Percentiles rank a stretch among this genome's conserved stretches.
Evolutionary conservation across 35 echinoderm and acorn worm genomes (phyloP).

Genomic region (Apostichopus japonicus): DNA sequence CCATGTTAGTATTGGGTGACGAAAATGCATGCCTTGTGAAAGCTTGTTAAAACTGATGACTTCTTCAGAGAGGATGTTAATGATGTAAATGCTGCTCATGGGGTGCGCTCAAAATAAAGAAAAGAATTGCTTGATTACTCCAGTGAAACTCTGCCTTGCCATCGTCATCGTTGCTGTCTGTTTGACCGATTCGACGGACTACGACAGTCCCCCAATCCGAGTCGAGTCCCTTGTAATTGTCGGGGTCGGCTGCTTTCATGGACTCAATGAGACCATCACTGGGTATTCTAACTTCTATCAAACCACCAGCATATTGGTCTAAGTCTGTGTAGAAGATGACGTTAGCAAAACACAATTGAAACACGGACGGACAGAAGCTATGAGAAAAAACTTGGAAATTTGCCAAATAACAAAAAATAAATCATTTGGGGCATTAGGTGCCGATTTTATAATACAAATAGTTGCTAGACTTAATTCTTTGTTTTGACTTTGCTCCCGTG

Average conservation of each 20-base stretch:
- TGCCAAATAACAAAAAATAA: too few relatives aligned
- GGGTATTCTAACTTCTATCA: conserved; percentile 19
- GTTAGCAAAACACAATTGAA: too few relatives aligned
- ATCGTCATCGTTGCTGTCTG: conserved; percentile 3
- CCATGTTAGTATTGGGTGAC: too few relatives aligned
- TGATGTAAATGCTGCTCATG: too few relatives aligned
- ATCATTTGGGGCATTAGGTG: too few relatives aligned
- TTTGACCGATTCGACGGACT: conserved; percentile 4
- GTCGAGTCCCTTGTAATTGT: not conserved
- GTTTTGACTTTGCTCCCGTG: too few relatives aligned
- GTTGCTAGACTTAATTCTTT: not conserved
- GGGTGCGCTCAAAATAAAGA: not conserved
- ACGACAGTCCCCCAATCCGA: not conserved
- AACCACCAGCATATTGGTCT: not conserved
- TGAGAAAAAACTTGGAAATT: too few relatives aligned
- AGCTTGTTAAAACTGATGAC: too few relatives aligned
- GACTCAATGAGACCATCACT: conserved; percentile 6
- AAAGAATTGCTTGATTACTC: conserved; percentile 13
- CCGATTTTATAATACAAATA: not conserved
- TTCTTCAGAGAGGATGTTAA: too few relatives aligned
- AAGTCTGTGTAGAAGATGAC: not conserved
- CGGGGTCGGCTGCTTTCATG: not conserved
- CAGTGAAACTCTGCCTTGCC: conserved; percentile 14
- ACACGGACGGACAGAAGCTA: too few relatives aligned
- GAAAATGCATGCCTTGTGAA: too few relatives aligned